phyloP scores from a whole-genome alignment of 2,113 vertebrate species.

The Poeciliopsis retropinna region DNA sequence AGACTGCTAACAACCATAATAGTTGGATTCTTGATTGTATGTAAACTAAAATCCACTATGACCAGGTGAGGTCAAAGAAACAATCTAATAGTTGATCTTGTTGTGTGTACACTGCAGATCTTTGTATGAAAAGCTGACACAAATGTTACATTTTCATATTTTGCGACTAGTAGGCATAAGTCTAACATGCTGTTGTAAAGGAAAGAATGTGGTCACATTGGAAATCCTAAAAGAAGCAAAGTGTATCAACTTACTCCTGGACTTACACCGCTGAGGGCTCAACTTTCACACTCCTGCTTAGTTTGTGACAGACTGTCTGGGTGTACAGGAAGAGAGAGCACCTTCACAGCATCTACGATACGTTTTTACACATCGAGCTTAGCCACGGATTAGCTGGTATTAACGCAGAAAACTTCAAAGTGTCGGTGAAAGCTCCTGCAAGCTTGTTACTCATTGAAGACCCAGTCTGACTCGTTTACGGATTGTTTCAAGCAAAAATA shows the following conservation, averaged over 20 bases:
- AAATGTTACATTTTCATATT: too few relatives aligned
- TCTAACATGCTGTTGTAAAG: neutral
- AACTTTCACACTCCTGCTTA: neutral
- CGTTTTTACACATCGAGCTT: neutral
- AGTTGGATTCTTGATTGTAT: neutral
- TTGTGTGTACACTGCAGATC: too few relatives aligned
- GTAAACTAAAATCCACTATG: too few relatives aligned
- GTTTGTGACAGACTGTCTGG: neutral
- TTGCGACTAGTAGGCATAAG: too few relatives aligned
- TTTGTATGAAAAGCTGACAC: too few relatives aligned
- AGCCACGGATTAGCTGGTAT: neutral
- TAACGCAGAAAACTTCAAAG: neutral
- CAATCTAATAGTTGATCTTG: too few relatives aligned
- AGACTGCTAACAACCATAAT: neutral
- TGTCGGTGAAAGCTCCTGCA: neutral
- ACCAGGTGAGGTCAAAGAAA: neutral
- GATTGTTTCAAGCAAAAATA: neutral
- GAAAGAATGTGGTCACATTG: neutral
- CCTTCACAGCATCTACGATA: neutral
- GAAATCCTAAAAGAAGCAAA: slow-evolving; percentile 2
- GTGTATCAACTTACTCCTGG: neutral
- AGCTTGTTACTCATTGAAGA: neutral
- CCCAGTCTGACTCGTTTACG: neutral
- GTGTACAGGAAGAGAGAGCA: neutral
- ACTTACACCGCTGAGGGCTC: slow-evolving; percentile 3